Percentiles rank a stretch among this genome's conserved stretches.
These are phyloP conservation scores for Hemibagrus guttatus DNA, from an alignment of 2,797 vertebrate genomes.

Conservation along the genomic window DNA sequence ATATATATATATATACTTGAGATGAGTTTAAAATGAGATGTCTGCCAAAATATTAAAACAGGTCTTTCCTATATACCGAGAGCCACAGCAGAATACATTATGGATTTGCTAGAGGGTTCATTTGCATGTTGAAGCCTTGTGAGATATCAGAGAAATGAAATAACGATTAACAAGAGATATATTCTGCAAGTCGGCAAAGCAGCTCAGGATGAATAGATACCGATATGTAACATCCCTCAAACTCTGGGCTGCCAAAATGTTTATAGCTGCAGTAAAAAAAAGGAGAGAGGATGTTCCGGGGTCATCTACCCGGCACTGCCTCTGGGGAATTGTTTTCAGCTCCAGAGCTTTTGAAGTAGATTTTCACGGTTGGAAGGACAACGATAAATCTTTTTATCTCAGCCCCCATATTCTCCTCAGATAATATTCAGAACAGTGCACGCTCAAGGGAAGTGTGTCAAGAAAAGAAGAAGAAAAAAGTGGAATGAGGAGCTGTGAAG, in stretches of 20 bases:
- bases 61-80: background rate
- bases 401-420: conserved; percentile 37
- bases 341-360: conserved; percentile 46
- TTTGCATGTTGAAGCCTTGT: background rate
- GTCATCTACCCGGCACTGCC: conserved; percentile 31
- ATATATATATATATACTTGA: background rate
- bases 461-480: conserved; percentile 37
- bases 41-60: background rate
- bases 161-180: background rate
- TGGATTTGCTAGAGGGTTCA: background rate
- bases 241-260: conserved; percentile 49
- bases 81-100: background rate
- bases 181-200: conserved; percentile 10
- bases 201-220: conserved; percentile 32
- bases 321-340: conserved; percentile 53
- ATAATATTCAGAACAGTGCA: conserved; percentile 49
- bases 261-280: conserved; percentile 51
- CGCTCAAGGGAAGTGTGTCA: conserved; percentile 51
- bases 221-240: conserved; percentile 39
- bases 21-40: background rate
- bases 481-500: conserved; percentile 31
- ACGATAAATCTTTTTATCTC: conserved; percentile 26
- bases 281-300: conserved; percentile 33
- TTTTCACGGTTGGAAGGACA: conserved; percentile 51
- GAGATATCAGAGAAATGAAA: conserved; percentile 12